These are phyloP conservation scores for Zaprionus lineosus DNA, from an alignment of 2,888 invertebrate species.

Conservation along the genomic window DNA sequence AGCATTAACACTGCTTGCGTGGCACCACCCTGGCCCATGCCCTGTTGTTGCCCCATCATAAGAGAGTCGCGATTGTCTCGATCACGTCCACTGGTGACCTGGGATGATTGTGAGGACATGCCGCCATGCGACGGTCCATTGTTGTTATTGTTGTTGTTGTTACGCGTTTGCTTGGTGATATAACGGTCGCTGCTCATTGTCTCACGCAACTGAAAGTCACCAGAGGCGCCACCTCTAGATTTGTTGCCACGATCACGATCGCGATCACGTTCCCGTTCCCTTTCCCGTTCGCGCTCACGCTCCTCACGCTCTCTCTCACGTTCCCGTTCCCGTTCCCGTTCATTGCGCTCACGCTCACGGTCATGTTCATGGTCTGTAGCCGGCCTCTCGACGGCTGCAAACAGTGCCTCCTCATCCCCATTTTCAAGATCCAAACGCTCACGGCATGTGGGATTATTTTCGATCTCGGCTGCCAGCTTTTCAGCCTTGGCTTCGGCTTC, in stretches of 20 bases:
- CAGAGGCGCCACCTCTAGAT: slow-evolving; percentile 40
- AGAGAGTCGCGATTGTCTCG: slow-evolving; percentile 59
- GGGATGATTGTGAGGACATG: slow-evolving; percentile 67
- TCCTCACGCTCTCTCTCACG: slow-evolving; percentile 65
- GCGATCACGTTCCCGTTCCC: slow-evolving; percentile 54
- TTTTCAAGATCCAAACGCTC: slow-evolving; percentile 94
- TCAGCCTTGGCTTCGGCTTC: slow-evolving; percentile 88
- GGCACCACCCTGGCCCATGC: slow-evolving; percentile 44
- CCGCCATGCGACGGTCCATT: slow-evolving; percentile 76
- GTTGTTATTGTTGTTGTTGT: slow-evolving; percentile 59
- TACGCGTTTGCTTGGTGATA: slow-evolving; percentile 78
- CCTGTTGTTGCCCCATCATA: slow-evolving; percentile 59
- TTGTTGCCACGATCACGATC: slow-evolving; percentile 71
- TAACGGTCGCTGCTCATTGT: slow-evolving; percentile 79
- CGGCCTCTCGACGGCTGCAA: slow-evolving; percentile 92
- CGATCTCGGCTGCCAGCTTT: slow-evolving; percentile 96
- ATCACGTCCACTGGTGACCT: slow-evolving; percentile 34
- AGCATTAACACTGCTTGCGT: slow-evolving; percentile 58
- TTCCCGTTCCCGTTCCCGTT: slow-evolving; percentile 61
- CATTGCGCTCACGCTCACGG: slow-evolving; percentile 56
- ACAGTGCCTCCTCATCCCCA: slow-evolving; percentile 94
- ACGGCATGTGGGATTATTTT: slow-evolving; percentile 91
- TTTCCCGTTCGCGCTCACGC: slow-evolving; percentile 63
- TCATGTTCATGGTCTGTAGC: slow-evolving; percentile 81
- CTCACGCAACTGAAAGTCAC: slow-evolving; percentile 70